Evolutionary conservation across 2,113 vertebrate genomes (phyloP).

Genomic region (Condylura cristata): DNA sequence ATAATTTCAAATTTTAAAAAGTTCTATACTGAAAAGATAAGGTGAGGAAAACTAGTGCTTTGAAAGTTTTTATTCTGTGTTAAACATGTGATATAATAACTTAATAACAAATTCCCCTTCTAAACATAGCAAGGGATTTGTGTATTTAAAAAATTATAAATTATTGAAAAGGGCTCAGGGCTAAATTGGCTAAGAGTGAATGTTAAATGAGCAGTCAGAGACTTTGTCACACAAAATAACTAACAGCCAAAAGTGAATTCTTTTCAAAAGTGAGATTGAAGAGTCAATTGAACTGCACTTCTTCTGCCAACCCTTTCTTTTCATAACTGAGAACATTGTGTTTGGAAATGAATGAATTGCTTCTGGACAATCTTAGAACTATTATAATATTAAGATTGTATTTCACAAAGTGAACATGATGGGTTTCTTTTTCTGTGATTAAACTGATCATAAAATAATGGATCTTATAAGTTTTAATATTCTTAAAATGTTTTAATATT

Average conservation of each 20-base stretch:
- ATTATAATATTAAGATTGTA: not conserved
- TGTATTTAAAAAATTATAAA: conserved; percentile 68
- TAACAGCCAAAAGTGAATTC: conserved; percentile 2
- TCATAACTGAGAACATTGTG: not conserved
- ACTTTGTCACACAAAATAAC: conserved; percentile 43
- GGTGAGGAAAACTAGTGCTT: not conserved
- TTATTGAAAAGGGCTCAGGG: conserved; percentile 61
- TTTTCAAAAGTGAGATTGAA: conserved; percentile 58
- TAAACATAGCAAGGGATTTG: conserved; percentile 47
- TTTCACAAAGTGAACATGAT: not conserved
- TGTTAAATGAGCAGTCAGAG: conserved; percentile 27
- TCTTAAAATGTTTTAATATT: not conserved
- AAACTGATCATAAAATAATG: not conserved
- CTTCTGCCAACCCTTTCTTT: not conserved
- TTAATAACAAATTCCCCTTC: conserved; percentile 25
- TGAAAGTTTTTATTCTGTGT: not conserved
- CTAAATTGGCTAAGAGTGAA: conserved; percentile 56
- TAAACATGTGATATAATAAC: not conserved
- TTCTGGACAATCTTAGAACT: not conserved
- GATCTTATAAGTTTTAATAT: not conserved
- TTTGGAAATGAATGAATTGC: not conserved
- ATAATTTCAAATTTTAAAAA: not conserved
- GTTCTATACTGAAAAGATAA: not conserved
- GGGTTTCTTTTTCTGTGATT: not conserved
- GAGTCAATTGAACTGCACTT: conserved; percentile 8